Conservation (phyloP, 2,113 vertebrate genomes). For the Nestor notabilis region DNA sequence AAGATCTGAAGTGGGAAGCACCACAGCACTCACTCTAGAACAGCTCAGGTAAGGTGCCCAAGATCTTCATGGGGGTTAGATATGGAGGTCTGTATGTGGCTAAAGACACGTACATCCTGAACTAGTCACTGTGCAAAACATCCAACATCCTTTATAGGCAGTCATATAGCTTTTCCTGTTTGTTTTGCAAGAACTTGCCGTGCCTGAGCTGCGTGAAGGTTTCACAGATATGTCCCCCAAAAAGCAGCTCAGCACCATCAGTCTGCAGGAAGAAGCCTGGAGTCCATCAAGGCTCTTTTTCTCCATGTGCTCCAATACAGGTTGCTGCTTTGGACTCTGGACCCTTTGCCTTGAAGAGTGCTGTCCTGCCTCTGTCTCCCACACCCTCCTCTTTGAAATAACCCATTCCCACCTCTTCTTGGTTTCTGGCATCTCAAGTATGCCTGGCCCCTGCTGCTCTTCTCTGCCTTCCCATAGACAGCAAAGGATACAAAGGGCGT, state of each 20-base stretch:
- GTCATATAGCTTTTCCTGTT: background rate
- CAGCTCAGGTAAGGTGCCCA: background rate
- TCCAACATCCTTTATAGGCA: background rate
- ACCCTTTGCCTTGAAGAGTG: background rate
- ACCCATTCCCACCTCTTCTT: background rate
- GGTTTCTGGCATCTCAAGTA: background rate
- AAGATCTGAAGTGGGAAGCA: background rate
- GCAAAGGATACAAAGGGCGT: background rate
- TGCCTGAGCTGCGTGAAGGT: background rate
- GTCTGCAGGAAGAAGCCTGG: background rate
- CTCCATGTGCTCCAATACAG: background rate
- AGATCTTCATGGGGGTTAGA: background rate
- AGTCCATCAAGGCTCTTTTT: background rate
- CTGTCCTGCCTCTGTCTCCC: rapidly evolving
- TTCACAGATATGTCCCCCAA: background rate
- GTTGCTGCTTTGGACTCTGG: background rate
- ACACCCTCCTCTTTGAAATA: background rate
- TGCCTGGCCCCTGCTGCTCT: background rate
- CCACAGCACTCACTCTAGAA: background rate
- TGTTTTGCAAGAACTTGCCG: background rate
- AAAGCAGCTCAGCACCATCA: background rate
- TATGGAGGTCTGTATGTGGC: background rate
- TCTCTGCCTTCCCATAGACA: background rate
- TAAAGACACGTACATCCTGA: background rate
- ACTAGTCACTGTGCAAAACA: background rate